Evolutionary conservation across 2,113 vertebrate species (phyloP).

Genomic region (Kryptolebias marmoratus): DNA sequence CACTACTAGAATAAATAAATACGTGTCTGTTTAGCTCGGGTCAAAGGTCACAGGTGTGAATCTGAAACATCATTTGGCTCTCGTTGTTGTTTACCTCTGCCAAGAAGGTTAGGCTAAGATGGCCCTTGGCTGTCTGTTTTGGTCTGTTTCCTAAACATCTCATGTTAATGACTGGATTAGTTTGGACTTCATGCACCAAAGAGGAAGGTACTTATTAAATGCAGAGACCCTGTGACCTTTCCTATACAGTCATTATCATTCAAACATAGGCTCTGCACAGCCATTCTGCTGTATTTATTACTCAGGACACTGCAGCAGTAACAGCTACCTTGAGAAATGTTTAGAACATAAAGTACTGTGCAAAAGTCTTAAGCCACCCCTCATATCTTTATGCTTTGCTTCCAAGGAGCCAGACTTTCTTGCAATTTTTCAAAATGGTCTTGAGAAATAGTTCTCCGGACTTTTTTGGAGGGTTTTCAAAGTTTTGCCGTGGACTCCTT

Average conservation of each 20-base stretch:
- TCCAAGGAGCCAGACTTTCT: not conserved
- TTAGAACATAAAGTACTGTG: conserved; percentile 3
- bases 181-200: conserved; percentile 37
- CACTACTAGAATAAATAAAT: conserved; percentile 46
- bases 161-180: conserved; percentile 42
- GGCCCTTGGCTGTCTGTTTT: conserved; percentile 32
- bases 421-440: not conserved
- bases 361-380: not conserved
- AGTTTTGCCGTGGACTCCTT: not conserved
- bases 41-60: conserved; percentile 49
- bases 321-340: conserved; percentile 7
- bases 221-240: conserved; percentile 25
- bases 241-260: conserved; percentile 20
- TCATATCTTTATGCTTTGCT: not conserved
- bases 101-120: conserved; percentile 40
- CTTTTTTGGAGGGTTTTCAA: not conserved
- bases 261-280: conserved; percentile 12
- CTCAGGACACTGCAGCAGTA: conserved; percentile 1
- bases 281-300: conserved; percentile 17
- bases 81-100: conserved; percentile 34
- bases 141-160: conserved; percentile 27
- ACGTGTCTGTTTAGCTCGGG: conserved; percentile 44
- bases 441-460: not conserved
- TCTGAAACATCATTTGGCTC: conserved; percentile 42
- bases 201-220: conserved; percentile 50